A percentile compares a stretch with the other conserved stretches of the same genome.
Conservation (phyloP, 1,140 invertebrate genomes). For the Camponotus floridanus region DNA sequence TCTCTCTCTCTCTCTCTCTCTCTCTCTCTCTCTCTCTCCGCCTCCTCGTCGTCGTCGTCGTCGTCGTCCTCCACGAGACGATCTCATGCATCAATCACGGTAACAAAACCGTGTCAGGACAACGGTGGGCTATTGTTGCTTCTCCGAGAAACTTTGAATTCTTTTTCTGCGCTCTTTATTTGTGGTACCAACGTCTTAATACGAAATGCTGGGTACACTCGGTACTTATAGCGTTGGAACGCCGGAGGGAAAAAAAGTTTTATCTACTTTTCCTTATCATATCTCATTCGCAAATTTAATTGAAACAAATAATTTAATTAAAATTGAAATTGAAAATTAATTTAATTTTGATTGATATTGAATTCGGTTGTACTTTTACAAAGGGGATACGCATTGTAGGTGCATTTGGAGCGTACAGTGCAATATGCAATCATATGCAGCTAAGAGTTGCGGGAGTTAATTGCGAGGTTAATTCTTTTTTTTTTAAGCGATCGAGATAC, state of each 20-base stretch:
- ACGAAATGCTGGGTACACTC: background rate
- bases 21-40: no score
- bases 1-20: no score
- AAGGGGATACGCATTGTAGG: no score
- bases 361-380: background rate
- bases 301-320: background rate
- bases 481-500: background rate
- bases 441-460: background rate
- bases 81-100: slow-evolving; percentile 57
- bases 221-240: no score
- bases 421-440: background rate
- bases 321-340: background rate
- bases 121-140: slow-evolving; percentile 34
- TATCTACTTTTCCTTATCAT: background rate
- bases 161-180: background rate
- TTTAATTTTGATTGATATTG: slow-evolving; percentile 7
- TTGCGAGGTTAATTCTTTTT: slow-evolving; percentile 41
- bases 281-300: background rate
- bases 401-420: background rate
- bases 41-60: background rate
- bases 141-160: slow-evolving; percentile 12
- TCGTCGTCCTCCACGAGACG: slow-evolving; percentile 16
- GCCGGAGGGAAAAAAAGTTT: background rate
- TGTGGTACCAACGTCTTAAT: slow-evolving; percentile 1
- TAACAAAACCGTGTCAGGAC: slow-evolving; percentile 55